Evolutionary conservation across 2,797 vertebrate genomes (phyloP).

Genomic region (Muscicapa striata): DNA sequence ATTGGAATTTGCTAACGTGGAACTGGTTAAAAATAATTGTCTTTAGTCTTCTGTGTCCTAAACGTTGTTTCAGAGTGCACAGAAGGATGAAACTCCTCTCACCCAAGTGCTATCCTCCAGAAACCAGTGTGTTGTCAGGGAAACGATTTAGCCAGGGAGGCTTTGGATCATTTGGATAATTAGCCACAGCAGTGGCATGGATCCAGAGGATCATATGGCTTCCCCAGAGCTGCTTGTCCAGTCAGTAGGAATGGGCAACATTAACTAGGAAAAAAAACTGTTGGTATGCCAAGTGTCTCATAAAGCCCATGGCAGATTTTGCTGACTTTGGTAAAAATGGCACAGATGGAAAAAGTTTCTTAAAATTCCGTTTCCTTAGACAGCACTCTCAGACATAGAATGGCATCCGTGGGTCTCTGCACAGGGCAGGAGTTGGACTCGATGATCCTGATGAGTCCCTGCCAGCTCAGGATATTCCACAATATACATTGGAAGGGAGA

Average conservation of each 20-base stretch:
- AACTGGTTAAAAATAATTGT: conserved; percentile 17
- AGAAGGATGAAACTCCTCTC: neutral
- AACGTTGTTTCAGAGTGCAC: neutral
- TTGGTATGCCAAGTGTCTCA: neutral
- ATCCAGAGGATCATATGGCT: neutral
- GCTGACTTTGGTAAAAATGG: neutral
- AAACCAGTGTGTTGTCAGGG: neutral
- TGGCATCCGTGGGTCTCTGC: neutral
- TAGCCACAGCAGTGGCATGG: fast-evolving
- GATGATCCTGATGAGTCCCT: neutral
- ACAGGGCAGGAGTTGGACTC: neutral
- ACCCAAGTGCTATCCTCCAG: neutral
- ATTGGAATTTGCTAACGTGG: conserved; percentile 7
- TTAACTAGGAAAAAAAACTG: neutral
- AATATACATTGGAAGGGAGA: neutral
- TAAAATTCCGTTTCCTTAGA: neutral
- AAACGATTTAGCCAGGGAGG: neutral
- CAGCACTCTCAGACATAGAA: neutral
- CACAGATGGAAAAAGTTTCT: neutral
- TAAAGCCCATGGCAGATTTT: neutral
- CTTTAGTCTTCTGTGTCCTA: neutral
- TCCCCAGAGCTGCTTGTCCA: neutral
- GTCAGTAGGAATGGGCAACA: neutral
- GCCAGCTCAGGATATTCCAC: neutral
- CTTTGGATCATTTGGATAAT: neutral